A percentile compares a stretch with the other conserved stretches of the same genome.
These are phyloP conservation scores for Nomada goodeniana DNA, from an alignment of 2,888 invertebrate species.

Conservation along the genomic window DNA sequence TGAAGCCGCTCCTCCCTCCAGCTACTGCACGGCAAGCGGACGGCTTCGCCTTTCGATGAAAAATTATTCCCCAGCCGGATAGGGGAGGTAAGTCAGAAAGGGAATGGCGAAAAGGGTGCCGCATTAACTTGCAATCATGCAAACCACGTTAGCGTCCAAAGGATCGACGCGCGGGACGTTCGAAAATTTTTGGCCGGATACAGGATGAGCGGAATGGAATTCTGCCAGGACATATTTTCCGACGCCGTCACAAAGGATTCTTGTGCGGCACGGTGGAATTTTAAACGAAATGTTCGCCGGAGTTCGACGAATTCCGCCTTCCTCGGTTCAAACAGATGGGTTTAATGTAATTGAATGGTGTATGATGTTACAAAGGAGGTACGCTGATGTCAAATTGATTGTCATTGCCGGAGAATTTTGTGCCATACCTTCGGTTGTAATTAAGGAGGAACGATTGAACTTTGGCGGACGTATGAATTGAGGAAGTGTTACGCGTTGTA, in stretches of 20 bases:
- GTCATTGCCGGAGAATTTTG: not conserved
- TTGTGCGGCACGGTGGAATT: not conserved
- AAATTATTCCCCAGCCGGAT: slow-evolving; percentile 63
- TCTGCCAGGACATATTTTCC: slow-evolving; percentile 17
- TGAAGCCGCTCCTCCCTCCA: slow-evolving; percentile 48
- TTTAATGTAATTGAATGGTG: slow-evolving; percentile 13
- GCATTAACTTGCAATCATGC: slow-evolving; percentile 48
- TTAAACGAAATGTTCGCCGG: not conserved
- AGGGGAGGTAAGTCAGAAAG: slow-evolving; percentile 1
- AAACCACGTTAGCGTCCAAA: slow-evolving; percentile 39
- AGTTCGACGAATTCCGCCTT: not conserved
- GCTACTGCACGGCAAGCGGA: slow-evolving; percentile 27
- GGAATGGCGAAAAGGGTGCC: not conserved
- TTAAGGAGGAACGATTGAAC: not conserved
- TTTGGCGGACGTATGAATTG: too few species aligned
- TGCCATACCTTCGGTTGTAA: not conserved
- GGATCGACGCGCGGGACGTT: slow-evolving; percentile 13
- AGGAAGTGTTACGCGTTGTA: too few species aligned
- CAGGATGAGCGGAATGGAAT: slow-evolving; percentile 15
- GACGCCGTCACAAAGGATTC: slow-evolving; percentile 6
- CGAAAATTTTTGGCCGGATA: slow-evolving; percentile 1
- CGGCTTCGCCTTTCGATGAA: slow-evolving; percentile 62
- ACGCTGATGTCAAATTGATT: slow-evolving; percentile 8
- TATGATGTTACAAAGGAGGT: not conserved
- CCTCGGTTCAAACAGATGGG: not conserved